A percentile compares a stretch with the other conserved stretches of the same genome.
These are phyloP conservation scores for Turdus rufiventris DNA, from an alignment of 2,113 vertebrate genomes.

Conservation along the genomic window DNA sequence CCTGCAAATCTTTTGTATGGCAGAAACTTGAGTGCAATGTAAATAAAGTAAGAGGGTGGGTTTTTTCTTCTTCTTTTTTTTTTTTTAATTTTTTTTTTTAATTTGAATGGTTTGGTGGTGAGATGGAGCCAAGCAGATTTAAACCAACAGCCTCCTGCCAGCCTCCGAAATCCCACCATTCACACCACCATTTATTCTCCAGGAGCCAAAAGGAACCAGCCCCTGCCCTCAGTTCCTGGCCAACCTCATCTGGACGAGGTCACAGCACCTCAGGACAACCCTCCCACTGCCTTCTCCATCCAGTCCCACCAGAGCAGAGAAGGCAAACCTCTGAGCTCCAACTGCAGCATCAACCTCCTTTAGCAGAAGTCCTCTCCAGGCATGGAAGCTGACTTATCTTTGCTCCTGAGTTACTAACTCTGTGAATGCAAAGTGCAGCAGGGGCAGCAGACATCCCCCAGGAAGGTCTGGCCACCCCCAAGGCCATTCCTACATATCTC, in stretches of 20 bases:
- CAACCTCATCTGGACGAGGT: not conserved
- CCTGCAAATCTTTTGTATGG: constrained; percentile 84
- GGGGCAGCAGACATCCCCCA: not conserved
- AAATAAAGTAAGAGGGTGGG: constrained; percentile 75
- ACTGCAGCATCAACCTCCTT: not conserved
- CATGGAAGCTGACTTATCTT: not conserved
- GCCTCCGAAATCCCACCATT: not conserved
- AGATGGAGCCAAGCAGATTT: constrained; percentile 43
- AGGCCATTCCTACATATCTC: not conserved
- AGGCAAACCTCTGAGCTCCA: not conserved
- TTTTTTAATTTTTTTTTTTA: not conserved
- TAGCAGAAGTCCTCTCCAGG: not conserved
- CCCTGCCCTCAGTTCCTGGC: not conserved
- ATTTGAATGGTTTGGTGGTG: not conserved
- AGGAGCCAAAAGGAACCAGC: not conserved
- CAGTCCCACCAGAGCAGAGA: not conserved
- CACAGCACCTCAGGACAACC: not conserved
- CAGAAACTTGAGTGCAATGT: constrained; percentile 78
- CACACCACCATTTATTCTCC: not conserved
- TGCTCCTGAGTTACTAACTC: not conserved
- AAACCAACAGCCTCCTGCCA: constrained; percentile 28
- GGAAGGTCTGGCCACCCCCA: not conserved
- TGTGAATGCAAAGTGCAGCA: not conserved
- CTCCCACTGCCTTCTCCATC: not conserved
- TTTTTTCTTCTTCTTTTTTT: not conserved